These are phyloP conservation scores for Holcopasites calliopsidis DNA, from an alignment of 1,140 invertebrate species.

Conservation along the genomic window DNA sequence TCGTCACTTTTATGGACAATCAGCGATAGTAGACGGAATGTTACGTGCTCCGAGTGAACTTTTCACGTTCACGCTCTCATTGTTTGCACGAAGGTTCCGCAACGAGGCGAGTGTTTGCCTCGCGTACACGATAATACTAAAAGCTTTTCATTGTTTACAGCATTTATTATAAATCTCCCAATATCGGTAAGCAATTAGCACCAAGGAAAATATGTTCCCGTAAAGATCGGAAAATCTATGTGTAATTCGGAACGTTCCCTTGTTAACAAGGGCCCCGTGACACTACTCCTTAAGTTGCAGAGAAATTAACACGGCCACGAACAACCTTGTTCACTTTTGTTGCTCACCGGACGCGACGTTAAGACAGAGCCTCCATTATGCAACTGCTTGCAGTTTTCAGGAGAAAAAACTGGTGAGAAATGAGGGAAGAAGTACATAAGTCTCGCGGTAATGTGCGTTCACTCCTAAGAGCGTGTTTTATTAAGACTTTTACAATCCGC, in stretches of 20 bases:
- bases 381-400: neutral
- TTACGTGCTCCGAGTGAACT: constrained; percentile 54
- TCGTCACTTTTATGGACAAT: too few relatives aligned
- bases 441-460: neutral
- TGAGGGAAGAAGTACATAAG: neutral
- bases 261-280: neutral
- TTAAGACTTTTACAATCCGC: constrained; percentile 3
- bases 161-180: too few relatives aligned
- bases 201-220: too few relatives aligned
- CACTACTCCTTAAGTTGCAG: neutral
- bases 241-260: neutral
- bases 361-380: neutral
- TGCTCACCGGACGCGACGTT: too few relatives aligned
- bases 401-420: neutral
- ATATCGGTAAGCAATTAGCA: too few relatives aligned
- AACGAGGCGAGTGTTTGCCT: constrained; percentile 11
- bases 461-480: neutral
- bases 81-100: constrained; percentile 73
- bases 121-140: neutral
- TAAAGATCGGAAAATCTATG: neutral
- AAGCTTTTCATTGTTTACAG: neutral
- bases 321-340: neutral
- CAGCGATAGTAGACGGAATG: constrained; percentile 51
- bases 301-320: neutral
- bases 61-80: constrained; percentile 77